A percentile compares a stretch with the other conserved stretches of the same genome.
phyloP scores from a whole-genome alignment of 2,113 vertebrate species.

The Pteruthius melanotis region DNA sequence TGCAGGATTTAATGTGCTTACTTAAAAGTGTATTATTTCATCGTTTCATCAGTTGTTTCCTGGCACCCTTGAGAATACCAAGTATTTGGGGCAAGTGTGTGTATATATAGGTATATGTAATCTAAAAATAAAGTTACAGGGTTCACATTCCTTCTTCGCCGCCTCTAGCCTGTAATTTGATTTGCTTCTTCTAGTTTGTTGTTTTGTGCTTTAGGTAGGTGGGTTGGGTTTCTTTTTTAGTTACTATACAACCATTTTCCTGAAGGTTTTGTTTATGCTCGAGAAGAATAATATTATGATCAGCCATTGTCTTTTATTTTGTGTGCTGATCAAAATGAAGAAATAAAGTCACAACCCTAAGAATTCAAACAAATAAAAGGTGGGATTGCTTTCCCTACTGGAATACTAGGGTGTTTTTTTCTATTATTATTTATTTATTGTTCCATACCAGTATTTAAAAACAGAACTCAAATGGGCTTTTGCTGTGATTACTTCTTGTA shows the following conservation, averaged over 20 bases:
- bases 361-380: not conserved
- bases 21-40: not conserved
- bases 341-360: not conserved
- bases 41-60: not conserved
- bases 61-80: not conserved
- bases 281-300: not conserved
- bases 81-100: not conserved
- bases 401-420: not conserved
- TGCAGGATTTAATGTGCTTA: not conserved
- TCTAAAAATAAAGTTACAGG: not conserved
- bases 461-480: not conserved
- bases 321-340: not conserved
- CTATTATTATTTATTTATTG: not conserved
- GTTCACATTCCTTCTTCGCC: not conserved
- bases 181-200: not conserved
- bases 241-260: not conserved
- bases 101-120: not conserved
- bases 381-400: not conserved
- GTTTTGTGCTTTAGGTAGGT: not conserved
- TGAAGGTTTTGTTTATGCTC: not conserved
- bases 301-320: not conserved
- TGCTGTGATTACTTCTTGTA: not conserved
- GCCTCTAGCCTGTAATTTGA: not conserved
- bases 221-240: not conserved
- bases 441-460: not conserved